Conservation (phyloP, 2,797 vertebrate species). For the Melanotaenia trifasciata region DNA sequence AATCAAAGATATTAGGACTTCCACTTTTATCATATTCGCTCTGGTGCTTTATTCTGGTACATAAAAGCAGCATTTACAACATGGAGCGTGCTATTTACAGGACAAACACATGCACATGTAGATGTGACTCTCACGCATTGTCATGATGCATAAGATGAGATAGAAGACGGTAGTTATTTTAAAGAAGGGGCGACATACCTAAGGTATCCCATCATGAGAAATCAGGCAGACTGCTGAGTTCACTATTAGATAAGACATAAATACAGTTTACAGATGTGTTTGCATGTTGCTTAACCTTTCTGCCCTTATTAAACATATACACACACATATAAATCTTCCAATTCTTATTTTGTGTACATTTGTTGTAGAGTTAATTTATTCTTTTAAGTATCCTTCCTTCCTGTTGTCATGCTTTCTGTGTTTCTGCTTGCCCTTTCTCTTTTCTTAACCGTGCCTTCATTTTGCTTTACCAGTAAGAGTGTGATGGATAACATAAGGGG, state of each 20-base stretch:
- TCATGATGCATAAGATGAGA: not conserved
- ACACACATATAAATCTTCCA: not conserved
- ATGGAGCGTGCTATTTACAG: not conserved
- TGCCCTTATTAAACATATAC: conserved; percentile 23
- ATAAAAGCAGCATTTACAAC: not conserved
- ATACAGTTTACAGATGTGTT: not conserved
- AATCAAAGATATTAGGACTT: not conserved
- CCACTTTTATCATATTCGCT: not conserved
- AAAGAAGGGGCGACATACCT: not conserved
- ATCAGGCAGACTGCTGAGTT: not conserved
- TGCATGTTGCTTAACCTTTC: not conserved
- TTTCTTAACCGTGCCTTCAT: conserved; percentile 12
- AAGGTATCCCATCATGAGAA: not conserved
- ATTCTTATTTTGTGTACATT: conserved; percentile 4
- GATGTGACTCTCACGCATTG: not conserved
- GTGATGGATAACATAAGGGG: conserved; percentile 64
- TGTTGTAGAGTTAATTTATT: conserved; percentile 8
- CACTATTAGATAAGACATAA: not conserved
- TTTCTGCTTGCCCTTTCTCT: conserved; percentile 6
- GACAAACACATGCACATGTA: not conserved
- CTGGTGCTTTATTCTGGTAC: not conserved
- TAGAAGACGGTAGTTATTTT: not conserved
- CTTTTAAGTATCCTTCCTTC: conserved; percentile 8
- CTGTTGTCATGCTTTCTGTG: conserved; percentile 12
- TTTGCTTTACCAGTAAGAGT: conserved; percentile 22